phyloP scores from a whole-genome alignment of 1,140 invertebrate genomes.

The Odontomachus brunneus region DNA sequence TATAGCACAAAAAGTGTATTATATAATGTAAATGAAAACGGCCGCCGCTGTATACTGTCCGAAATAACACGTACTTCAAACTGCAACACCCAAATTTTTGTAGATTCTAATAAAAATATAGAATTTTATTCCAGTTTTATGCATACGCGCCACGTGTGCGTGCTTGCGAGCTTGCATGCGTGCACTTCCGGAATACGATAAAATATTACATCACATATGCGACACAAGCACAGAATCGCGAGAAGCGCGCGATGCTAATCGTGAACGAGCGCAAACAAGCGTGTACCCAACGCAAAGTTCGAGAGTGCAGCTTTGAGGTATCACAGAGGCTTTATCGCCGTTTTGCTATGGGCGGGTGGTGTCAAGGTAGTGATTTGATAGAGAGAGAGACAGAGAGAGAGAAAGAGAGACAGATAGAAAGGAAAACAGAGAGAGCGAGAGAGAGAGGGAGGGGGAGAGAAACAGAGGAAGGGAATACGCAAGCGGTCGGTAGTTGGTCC shows the following conservation, averaged over 20 bases:
- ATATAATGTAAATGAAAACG: slow-evolving; percentile 13
- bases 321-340: not conserved
- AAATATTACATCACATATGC: not conserved
- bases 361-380: slow-evolving; percentile 9
- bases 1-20: not conserved
- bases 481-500: slow-evolving; percentile 2
- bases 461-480: not conserved
- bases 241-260: not conserved
- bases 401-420: too few species aligned
- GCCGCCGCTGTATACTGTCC: not conserved
- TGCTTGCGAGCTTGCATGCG: not conserved
- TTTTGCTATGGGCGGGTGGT: too few species aligned
- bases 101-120: not conserved
- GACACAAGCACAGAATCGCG: not conserved
- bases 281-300: not conserved
- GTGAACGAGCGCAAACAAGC: not conserved
- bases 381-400: too few species aligned
- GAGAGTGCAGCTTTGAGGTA: not conserved
- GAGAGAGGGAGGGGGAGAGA: too few species aligned
- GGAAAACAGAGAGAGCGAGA: too few species aligned
- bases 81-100: not conserved
- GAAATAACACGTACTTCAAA: not conserved
- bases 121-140: slow-evolving; percentile 8
- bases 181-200: not conserved
- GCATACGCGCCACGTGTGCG: too few species aligned